Evolutionary conservation across 2,797 vertebrate genomes (phyloP).

Genomic region (Neosilurus hyrtlii): DNA sequence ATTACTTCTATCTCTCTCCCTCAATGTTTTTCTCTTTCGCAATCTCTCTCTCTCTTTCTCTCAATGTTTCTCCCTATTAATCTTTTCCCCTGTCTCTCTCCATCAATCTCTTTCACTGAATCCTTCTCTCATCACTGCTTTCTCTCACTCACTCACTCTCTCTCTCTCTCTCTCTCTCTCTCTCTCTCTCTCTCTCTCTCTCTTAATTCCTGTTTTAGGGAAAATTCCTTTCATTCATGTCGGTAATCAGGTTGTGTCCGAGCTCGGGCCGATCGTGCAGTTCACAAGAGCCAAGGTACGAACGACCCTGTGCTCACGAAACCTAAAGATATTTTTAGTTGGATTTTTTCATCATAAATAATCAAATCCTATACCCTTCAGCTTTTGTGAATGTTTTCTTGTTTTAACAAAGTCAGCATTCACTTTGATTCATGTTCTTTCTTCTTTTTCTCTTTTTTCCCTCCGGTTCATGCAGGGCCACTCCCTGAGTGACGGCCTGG

Average conservation of each 20-base stretch:
- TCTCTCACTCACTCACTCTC: too few species aligned
- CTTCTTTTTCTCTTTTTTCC: neutral
- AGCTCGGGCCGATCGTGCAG: conserved; percentile 93
- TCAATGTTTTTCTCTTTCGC: too few species aligned
- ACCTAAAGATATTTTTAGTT: neutral
- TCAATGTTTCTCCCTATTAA: too few species aligned
- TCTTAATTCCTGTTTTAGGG: conserved; percentile 69
- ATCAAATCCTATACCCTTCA: too few species aligned
- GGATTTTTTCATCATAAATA: neutral
- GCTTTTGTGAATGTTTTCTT: neutral
- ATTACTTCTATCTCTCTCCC: too few species aligned
- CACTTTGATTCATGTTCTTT: neutral
- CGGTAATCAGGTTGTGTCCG: conserved; percentile 96
- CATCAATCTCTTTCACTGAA: too few species aligned
- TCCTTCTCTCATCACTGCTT: too few species aligned
- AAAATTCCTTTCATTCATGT: conserved; percentile 97
- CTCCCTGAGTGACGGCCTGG: conserved; percentile 89
- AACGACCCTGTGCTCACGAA: neutral
- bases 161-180: too few species aligned
- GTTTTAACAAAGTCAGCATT: neutral
- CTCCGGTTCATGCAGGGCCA: conserved; percentile 78
- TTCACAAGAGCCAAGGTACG: conserved; percentile 95
- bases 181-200: neutral
- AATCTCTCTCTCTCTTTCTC: too few species aligned
- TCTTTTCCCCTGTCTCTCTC: too few species aligned